phyloP scores from a whole-genome alignment of 2,888 invertebrate species.

The Mamestra brassicae region DNA sequence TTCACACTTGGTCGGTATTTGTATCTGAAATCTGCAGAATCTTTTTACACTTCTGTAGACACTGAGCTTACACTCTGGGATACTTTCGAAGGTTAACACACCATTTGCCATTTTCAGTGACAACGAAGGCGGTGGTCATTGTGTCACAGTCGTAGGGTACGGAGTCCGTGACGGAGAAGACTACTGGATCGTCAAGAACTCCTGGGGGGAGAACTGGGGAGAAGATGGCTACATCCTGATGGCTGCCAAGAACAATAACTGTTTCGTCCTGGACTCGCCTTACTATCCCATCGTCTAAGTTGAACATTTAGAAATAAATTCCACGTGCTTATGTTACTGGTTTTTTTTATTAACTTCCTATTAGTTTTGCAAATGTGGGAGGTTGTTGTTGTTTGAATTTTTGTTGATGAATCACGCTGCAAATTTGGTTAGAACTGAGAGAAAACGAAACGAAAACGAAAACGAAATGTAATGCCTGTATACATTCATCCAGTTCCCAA shows the following conservation, averaged over 20 bases:
- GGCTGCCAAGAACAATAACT: conserved; percentile 72
- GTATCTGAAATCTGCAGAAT: too few species aligned
- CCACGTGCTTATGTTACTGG: conserved; percentile 64
- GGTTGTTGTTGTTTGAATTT: too few species aligned
- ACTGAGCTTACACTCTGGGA: too few species aligned
- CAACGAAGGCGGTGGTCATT: conserved; percentile 66
- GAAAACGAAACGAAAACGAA: too few species aligned
- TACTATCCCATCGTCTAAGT: conserved; percentile 66
- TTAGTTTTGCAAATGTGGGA: too few species aligned
- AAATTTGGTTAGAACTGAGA: too few species aligned
- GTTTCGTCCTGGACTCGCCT: conserved; percentile 67
- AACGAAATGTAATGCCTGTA: too few species aligned
- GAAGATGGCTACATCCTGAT: conserved; percentile 76
- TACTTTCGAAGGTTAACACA: not conserved
- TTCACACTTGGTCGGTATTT: too few species aligned
- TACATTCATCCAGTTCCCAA: too few species aligned
- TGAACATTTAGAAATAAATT: conserved; percentile 49
- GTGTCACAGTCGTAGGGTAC: conserved; percentile 75
- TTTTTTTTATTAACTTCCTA: conserved; percentile 7
- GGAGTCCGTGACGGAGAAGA: conserved; percentile 71
- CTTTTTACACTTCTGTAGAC: too few species aligned
- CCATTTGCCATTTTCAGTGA: too few species aligned
- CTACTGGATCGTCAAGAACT: conserved; percentile 82
- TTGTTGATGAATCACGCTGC: too few species aligned
- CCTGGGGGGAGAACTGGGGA: conserved; percentile 78